Percentiles rank a stretch among this genome's conserved stretches.
Evolutionary conservation across 2,797 vertebrate genomes (phyloP).

Genomic region (Phataginus tetradactyla): DNA sequence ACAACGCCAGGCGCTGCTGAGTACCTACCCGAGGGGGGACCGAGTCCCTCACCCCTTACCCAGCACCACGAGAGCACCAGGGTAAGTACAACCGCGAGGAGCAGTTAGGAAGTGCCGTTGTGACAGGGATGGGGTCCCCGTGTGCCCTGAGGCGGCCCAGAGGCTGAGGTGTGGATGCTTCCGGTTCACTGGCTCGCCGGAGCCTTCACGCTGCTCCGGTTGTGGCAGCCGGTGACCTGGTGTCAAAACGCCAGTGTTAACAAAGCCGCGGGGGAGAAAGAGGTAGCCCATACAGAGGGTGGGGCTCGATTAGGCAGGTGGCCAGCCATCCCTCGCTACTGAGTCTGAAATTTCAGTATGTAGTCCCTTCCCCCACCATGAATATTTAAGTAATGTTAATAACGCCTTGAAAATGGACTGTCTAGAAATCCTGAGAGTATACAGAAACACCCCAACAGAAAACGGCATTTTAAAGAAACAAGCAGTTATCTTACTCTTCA

Average conservation of each 20-base stretch:
- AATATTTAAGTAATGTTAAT: conserved; percentile 80
- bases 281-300: conserved; percentile 12
- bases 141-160: background rate
- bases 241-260: background rate
- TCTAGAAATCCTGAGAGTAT: conserved; percentile 45
- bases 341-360: conserved; percentile 73
- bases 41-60: background rate
- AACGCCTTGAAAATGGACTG: conserved; percentile 43
- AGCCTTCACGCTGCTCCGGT: background rate
- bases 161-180: background rate
- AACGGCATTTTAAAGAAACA: background rate
- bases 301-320: background rate
- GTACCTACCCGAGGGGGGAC: background rate
- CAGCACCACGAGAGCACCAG: background rate
- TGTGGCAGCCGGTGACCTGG: background rate
- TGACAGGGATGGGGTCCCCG: background rate
- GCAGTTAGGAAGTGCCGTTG: background rate
- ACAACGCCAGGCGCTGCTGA: background rate
- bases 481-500: background rate
- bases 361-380: conserved; percentile 10
- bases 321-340: background rate
- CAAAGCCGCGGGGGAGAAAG: conserved; percentile 19
- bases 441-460: background rate
- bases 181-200: background rate
- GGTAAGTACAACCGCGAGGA: background rate